These are phyloP conservation scores for Enoplosus armatus DNA, from an alignment of 2,797 vertebrate species.

Conservation along the genomic window DNA sequence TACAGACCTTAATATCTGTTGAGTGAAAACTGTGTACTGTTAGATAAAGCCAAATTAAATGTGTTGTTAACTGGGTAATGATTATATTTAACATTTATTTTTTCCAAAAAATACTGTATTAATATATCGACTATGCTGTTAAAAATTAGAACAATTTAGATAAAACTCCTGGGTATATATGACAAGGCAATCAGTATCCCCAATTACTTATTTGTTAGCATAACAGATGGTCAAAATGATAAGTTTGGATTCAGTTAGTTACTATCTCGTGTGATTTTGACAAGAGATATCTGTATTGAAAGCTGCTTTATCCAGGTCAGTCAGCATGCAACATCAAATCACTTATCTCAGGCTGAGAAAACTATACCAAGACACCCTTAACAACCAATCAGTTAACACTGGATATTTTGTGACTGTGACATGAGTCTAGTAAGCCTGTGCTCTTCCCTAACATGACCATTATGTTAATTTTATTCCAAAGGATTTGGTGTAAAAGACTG, in stretches of 20 bases:
- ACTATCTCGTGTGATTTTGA: neutral
- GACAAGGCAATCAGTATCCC: neutral
- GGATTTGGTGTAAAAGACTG: slow-evolving; percentile 48
- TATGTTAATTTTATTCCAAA: slow-evolving; percentile 69
- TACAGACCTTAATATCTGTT: neutral
- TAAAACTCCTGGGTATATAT: neutral
- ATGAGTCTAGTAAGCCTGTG: slow-evolving; percentile 46
- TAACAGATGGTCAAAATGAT: neutral
- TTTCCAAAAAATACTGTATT: neutral
- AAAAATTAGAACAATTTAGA: neutral
- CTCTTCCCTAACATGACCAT: slow-evolving; percentile 53
- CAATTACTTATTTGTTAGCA: neutral
- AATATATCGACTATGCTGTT: neutral
- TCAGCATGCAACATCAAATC: slow-evolving; percentile 29
- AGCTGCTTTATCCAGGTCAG: slow-evolving; percentile 49
- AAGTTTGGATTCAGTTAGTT: slow-evolving; percentile 1
- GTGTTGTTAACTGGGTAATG: too few relatives aligned
- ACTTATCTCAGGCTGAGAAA: slow-evolving; percentile 51
- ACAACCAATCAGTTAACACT: slow-evolving; percentile 47
- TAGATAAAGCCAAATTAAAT: too few relatives aligned
- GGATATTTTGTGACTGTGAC: slow-evolving; percentile 49
- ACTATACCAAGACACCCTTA: slow-evolving; percentile 30
- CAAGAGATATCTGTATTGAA: slow-evolving; percentile 32
- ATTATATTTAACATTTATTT: neutral
- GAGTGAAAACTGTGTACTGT: neutral